Conservation (phyloP, 2,888 invertebrate species). For the Caenorhabditis sinica region DNA sequence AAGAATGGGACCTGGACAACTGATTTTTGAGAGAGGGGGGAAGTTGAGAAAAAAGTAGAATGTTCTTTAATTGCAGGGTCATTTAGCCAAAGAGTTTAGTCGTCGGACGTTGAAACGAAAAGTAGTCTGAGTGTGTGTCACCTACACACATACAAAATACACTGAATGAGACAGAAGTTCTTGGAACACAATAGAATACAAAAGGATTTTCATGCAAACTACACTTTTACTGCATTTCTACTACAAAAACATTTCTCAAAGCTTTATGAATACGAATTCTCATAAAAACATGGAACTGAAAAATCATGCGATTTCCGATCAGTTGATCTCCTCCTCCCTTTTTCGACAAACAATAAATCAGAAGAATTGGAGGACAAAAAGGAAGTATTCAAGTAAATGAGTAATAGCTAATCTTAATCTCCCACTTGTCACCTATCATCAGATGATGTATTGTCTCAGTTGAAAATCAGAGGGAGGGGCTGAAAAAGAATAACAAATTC, state of each 20-base stretch:
- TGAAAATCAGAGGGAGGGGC: not conserved
- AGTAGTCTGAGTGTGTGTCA: not conserved
- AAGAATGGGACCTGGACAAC: too few relatives aligned
- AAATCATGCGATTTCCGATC: conserved; percentile 25
- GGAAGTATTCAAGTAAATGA: not conserved
- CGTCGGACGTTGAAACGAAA: not conserved
- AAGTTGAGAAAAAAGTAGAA: conserved; percentile 4
- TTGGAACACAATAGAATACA: conserved; percentile 2
- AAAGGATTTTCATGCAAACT: conserved; percentile 17
- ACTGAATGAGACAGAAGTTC: not conserved
- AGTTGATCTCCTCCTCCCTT: conserved; percentile 18
- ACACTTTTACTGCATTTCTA: not conserved
- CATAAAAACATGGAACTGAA: conserved; percentile 19
- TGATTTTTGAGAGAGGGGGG: not conserved
- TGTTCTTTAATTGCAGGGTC: conserved; percentile 28
- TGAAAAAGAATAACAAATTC: conserved; percentile 2
- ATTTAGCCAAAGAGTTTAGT: conserved; percentile 29
- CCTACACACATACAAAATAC: not conserved
- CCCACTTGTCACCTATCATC: not conserved
- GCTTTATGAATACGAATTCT: conserved; percentile 13
- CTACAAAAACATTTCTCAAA: not conserved
- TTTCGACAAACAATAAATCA: not conserved
- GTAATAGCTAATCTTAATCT: conserved; percentile 14
- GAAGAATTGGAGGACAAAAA: not conserved
- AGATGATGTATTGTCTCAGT: conserved; percentile 30